Evolutionary conservation across 2,113 vertebrate genomes (phyloP), one percentile per base, ranked within the genome.

Genomic region (Xiphophorus hellerii): DNA sequence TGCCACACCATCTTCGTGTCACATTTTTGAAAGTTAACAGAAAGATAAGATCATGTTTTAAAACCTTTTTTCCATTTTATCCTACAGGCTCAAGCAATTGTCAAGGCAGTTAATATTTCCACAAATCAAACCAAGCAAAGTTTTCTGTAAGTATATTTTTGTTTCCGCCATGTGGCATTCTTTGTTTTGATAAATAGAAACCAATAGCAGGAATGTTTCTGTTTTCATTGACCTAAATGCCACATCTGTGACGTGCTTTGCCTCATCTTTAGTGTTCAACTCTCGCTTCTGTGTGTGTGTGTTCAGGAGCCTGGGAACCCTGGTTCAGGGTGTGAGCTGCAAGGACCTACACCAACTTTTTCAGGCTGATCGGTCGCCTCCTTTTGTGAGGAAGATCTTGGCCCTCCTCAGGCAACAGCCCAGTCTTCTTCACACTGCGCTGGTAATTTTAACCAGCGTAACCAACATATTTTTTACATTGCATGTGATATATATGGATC

Each of bases 271-370:
- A 7, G 0, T 3, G 31, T 3, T n/a, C 69, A 28, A 71, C 10
- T 25, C 29, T 73, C 10, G 1, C 5, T 6, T n/a, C 31, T 81
- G 27, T 61, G 51, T 62, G 51, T 62, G 51, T 79, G 17, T 79
- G 6, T 75, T 27, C 72, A 95, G 95, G 84, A 88, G 65, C 82
- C 75, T 95, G 71, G 94, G 94, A 33, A 90, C 88, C 1, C 20
- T 95, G 51, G 93, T 77, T 51, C 89, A 86, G n/a, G 94, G 95
- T 15, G 80, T 94, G 75, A 93, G 84, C 78, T 95, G 95, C 61
- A 58, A 28, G 5, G 69, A 85, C 48, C 48, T 95, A 66, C 77
- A 62, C 39, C 22, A 79, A 25, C 75, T 63, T 37, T 74, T 94
- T 9, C 60, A 28, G 20, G 74, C 33, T 9, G 39, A 81, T 64